phyloP scores from a whole-genome alignment of 2,797 vertebrate genomes.

The Trachurus trachurus region DNA sequence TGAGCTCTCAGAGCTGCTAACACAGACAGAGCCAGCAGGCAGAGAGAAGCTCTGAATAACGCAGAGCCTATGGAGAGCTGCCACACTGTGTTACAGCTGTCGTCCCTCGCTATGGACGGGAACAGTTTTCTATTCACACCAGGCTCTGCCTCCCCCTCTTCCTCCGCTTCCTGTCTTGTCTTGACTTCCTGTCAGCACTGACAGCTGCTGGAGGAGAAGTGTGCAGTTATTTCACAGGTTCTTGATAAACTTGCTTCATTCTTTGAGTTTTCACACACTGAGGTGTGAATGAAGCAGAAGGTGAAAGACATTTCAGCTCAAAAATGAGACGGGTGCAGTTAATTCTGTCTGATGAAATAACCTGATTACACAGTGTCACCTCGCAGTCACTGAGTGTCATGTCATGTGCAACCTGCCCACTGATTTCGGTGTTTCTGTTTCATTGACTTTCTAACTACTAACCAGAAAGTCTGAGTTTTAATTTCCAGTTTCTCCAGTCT shows the following conservation, averaged over 20 bases:
- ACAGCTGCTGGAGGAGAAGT: constrained; percentile 32
- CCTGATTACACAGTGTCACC: too few relatives aligned
- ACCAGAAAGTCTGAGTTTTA: too few relatives aligned
- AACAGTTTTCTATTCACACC: constrained; percentile 39
- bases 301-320: not conserved
- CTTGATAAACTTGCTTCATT: constrained; percentile 19
- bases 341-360: too few relatives aligned
- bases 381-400: too few relatives aligned
- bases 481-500: too few relatives aligned
- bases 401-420: too few relatives aligned
- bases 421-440: too few relatives aligned
- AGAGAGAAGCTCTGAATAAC: constrained; percentile 33
- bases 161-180: constrained; percentile 12
- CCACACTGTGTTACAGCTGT: constrained; percentile 47
- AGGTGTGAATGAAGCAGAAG: not conserved
- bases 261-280: not conserved
- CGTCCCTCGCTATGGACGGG: constrained; percentile 24
- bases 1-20: constrained; percentile 10
- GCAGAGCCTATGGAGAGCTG: constrained; percentile 34
- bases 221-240: constrained; percentile 20
- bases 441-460: too few relatives aligned
- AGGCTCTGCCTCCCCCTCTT: constrained; percentile 21
- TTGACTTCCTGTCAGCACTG: constrained; percentile 45
- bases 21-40: constrained; percentile 22
- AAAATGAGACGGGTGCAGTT: too few relatives aligned